phyloP scores from a whole-genome alignment of 2,797 vertebrate genomes.

The Enoplosus armatus region DNA sequence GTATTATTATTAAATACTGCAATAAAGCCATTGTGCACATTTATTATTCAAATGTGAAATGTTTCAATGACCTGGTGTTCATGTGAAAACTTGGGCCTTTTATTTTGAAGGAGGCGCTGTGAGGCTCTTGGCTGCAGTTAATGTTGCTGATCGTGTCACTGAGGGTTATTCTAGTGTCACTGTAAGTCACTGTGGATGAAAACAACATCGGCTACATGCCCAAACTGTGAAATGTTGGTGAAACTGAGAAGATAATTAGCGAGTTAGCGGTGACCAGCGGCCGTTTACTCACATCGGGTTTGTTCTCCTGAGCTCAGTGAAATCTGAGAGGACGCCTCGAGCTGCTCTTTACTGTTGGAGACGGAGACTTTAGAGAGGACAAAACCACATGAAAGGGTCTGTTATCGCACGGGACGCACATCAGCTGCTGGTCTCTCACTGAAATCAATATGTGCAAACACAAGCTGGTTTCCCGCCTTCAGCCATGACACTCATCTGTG shows the following conservation, averaged over 20 bases:
- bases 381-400: background rate
- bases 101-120: constrained; percentile 29
- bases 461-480: background rate
- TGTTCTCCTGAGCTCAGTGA: constrained; percentile 26
- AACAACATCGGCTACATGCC: constrained; percentile 34
- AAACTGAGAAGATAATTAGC: constrained; percentile 51
- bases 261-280: constrained; percentile 38
- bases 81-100: background rate
- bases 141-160: background rate
- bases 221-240: constrained; percentile 43
- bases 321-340: constrained; percentile 36
- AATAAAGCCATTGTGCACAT: background rate
- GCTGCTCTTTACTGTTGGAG: constrained; percentile 13
- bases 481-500: constrained; percentile 34
- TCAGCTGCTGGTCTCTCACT: background rate
- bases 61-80: too few relatives aligned
- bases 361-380: background rate
- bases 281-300: constrained; percentile 38
- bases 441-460: constrained; percentile 35
- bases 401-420: background rate
- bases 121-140: constrained; percentile 3
- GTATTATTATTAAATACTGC: too few relatives aligned
- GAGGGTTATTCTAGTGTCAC: constrained; percentile 34
- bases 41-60: background rate
- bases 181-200: constrained; percentile 23